These are phyloP conservation scores for Dendroctonus ponderosae DNA, from an alignment of 1,140 invertebrate genomes.

Conservation along the genomic window DNA sequence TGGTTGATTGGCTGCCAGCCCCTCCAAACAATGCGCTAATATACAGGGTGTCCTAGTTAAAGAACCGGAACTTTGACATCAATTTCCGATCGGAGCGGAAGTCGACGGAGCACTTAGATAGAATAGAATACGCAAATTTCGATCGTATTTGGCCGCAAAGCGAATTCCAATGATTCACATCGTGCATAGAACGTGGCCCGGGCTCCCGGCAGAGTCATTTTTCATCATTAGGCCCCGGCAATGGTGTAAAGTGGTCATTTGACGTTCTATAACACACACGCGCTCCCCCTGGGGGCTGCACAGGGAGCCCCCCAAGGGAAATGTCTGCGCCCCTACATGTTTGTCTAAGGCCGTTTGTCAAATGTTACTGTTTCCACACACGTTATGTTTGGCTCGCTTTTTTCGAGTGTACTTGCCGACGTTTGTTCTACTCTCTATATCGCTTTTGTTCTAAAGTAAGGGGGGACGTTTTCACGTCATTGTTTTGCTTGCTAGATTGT, in stretches of 20 bases:
- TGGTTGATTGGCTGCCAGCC: too few species aligned
- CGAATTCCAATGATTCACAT: slow-evolving; percentile 45
- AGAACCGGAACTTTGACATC: too few species aligned
- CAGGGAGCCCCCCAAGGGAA: slow-evolving; percentile 19
- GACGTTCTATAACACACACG: slow-evolving; percentile 47
- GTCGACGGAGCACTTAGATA: too few species aligned
- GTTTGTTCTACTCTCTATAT: slow-evolving; percentile 1
- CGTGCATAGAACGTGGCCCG: slow-evolving; percentile 5
- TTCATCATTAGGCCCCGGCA: slow-evolving; percentile 52
- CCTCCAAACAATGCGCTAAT: too few species aligned
- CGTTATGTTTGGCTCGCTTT: slow-evolving; percentile 16
- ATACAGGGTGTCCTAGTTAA: too few species aligned
- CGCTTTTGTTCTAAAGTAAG: too few species aligned
- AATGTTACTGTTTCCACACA: slow-evolving; percentile 31
- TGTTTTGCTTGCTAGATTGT: too few species aligned
- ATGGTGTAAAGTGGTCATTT: slow-evolving; percentile 54
- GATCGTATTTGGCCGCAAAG: background rate
- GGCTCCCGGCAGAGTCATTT: slow-evolving; percentile 47
- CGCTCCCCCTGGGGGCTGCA: slow-evolving; percentile 29
- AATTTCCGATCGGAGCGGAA: too few species aligned
- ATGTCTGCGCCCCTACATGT: slow-evolving; percentile 24
- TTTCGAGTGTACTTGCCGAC: slow-evolving; percentile 12
- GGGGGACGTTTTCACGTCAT: too few species aligned
- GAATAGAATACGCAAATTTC: too few species aligned
- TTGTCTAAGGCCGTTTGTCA: slow-evolving; percentile 37